Evolutionary conservation across 1,140 invertebrate genomes (phyloP).

Genomic region (roundworm (Caenorhabditis elegans)): WBcel235 BX284606.5:1353001-1353500

Average conservation of each 20-base stretch:
- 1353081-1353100: background rate
- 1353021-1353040: background rate
- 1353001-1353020: slow-evolving; percentile 8
- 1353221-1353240: background rate
- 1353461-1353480: slow-evolving; percentile 41
- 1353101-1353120: background rate
- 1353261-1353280: background rate
- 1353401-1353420: background rate
- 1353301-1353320: background rate
- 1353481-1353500: slow-evolving; percentile 41
- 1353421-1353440: background rate
- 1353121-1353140: background rate
- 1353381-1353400: slow-evolving; percentile 19
- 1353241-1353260: background rate
- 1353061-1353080: slow-evolving; percentile 5
- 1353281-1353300: background rate
- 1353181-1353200: slow-evolving; percentile 25
- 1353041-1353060: slow-evolving; percentile 30
- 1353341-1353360: background rate
- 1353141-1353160: background rate
- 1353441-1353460: slow-evolving; percentile 45
- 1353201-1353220: slow-evolving; percentile 35
- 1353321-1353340: background rate
- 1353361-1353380: slow-evolving; percentile 30
- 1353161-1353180: background rate